Conservation (phyloP, 2,797 vertebrate genomes). For the Peromyscus melanophrys region DNA sequence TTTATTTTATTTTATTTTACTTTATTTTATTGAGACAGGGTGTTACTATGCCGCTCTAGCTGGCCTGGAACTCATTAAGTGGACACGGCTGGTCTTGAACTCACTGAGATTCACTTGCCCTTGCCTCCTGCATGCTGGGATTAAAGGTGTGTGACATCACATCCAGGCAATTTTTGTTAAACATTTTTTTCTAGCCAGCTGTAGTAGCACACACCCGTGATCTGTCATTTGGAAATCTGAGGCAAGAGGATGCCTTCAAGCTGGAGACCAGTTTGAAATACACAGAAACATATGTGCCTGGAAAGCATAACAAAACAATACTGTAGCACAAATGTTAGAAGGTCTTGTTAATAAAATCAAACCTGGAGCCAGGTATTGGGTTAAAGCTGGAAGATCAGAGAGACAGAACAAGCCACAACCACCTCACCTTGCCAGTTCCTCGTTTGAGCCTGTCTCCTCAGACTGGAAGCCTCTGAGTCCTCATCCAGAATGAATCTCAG, state of each 20-base stretch:
- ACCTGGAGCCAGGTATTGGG: too few species aligned
- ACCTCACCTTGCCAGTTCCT: too few species aligned
- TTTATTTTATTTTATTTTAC: too few species aligned
- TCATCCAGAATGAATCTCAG: too few species aligned
- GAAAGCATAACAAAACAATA: not conserved
- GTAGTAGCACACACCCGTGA: not conserved
- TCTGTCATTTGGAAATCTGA: not conserved
- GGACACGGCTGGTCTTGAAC: not conserved
- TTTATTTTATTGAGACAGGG: not conserved
- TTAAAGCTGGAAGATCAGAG: too few species aligned
- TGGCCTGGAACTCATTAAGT: not conserved
- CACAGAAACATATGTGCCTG: not conserved
- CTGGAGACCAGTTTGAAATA: not conserved
- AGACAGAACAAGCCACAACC: too few species aligned
- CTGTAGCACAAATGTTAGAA: too few species aligned
- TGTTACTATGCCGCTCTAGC: not conserved
- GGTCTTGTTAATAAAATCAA: too few species aligned
- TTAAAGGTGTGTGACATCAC: not conserved
- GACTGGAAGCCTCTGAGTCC: too few species aligned
- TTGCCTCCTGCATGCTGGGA: not conserved
- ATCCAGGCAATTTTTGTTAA: not conserved
- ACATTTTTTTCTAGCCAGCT: not conserved
- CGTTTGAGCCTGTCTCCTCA: too few species aligned
- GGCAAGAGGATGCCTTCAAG: not conserved
- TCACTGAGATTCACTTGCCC: not conserved